Evolutionary conservation across 2,888 invertebrate genomes (phyloP), one percentile per base, ranked within the genome.

Genomic region (Kuschelorhynchus macadamiae): DNA sequence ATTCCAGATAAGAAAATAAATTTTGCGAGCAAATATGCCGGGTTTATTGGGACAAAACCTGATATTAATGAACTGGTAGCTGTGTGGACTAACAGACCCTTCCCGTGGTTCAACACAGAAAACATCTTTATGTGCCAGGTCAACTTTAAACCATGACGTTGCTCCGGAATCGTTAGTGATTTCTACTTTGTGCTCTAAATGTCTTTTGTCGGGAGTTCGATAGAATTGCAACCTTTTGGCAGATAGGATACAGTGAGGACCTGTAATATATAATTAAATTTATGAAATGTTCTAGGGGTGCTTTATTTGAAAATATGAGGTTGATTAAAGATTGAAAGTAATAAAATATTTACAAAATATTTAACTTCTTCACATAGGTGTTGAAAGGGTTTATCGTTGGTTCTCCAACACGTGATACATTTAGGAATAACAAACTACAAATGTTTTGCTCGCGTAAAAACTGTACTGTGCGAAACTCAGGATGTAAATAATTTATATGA

Each of bases 1-100:
- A 68, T 84, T 74, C 32, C 80, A 74, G 41, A 85, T 74, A 33
- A 84, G 73, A 67, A 82, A 81, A n/a, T 75, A 61, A 12, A 85
- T 68, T 42, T 78, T 64, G 60, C 79, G 78, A 3, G 75, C 72
- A 69, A 80, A 83, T 21, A 77, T 67, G 25, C 83, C 84, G 18
- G 56, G 44, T 21, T 74, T 65, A 18, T 60, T 63, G 0, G 83
- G 80, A 18, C 64, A 52, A 71, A 84, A 85, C 0, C 72, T 77
- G 46, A 85, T 75, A 1, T 68, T 79, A 16, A 85, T 68, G 21
- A 78, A 78, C 11, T 75, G 72, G 25, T 75, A 72, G 17, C 78
- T 76, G n/a, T 65, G 68, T 1, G 81, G 73, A 36, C 67, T 70
- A 44, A 85, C 76, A 0, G 47, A 59, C 12, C 84, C 85, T 33